Base-by-base conservation (phyloP, 2,797 vertebrate species). In the Odontamblyopus lacepedii region DNA sequence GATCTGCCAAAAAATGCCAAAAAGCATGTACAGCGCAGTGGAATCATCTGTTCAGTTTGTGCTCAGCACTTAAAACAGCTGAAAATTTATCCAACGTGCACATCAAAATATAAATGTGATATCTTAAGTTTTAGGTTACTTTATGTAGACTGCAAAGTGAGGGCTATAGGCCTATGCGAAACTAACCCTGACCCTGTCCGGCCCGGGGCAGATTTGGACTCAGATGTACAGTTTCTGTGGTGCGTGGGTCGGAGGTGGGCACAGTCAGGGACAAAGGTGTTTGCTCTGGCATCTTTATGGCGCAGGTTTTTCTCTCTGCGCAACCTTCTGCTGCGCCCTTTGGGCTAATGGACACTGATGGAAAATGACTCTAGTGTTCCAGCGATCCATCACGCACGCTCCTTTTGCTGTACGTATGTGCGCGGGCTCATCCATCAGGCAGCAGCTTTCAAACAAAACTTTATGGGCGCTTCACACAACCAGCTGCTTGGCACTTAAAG, bases 301-400 rank as follows among this genome's bases (percentile, higher is more conserved):
- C 84, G 78, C 80, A 73, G 76, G 77, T 78, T 88, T 38, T 87
- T 74, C 76, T 76, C 75, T 82, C 55, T 29, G 63, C 51, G 78
- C 80, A 78, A 78, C 75, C 41, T 73, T 79, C 76, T 76, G 64
- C 71, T 62, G 32, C 82, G 77, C 81, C 79, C 82, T 85, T 84
- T 88, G 77, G 79, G 79, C 73, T 84, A 87, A 87, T 89, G 81
- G 86, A 88, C 81, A 77, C 80, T 90, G 88, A 88, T 88, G 82
- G 88, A 84, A 89, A 88, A 88, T 84, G 84, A 89, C 84, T 87
- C 84, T 75, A 74, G 59, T 69, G 85, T 76, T 87, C 79, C 85
- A 83, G 67, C 59, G 73, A 83, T 89, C 85, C 85, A 81, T 87
- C 88, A 85, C 73, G 75, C 74, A 23, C 70, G 70, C 71, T 38